These are phyloP conservation scores for Sebastes kiyomatsui DNA, from an alignment of 2,797 vertebrate genomes.

Conservation along the genomic window DNA sequence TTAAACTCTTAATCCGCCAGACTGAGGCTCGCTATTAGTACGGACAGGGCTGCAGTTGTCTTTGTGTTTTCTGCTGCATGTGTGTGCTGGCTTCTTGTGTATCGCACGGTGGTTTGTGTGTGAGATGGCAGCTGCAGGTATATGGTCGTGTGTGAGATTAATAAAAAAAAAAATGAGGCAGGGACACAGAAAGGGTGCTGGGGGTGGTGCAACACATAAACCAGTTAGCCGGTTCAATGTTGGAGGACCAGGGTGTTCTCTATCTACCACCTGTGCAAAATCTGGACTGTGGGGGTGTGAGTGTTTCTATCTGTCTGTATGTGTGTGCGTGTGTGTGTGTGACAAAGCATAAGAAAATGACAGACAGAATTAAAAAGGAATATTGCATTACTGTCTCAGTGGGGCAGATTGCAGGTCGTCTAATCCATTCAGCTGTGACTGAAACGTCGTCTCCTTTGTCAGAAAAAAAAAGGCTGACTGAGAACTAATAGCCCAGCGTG, in stretches of 20 bases:
- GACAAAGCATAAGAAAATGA: constrained; percentile 1
- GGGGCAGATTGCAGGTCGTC: constrained; percentile 11
- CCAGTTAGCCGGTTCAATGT: constrained; percentile 32
- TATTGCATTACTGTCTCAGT: constrained; percentile 32
- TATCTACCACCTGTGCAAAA: constrained; percentile 33
- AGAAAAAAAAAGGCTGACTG: constrained; percentile 3
- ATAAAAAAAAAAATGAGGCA: constrained; percentile 18
- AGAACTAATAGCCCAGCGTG: constrained; percentile 34
- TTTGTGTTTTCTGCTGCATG: constrained; percentile 49
- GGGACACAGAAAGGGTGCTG: neutral
- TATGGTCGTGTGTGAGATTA: constrained; percentile 13
- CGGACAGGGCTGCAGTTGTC: constrained; percentile 46
- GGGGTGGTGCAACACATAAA: constrained; percentile 23
- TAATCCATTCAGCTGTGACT: constrained; percentile 42
- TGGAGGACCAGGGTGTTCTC: neutral
- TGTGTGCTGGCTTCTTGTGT: constrained; percentile 2
- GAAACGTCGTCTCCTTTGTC: neutral
- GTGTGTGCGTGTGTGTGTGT: neutral
- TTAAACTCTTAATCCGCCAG: constrained; percentile 81
- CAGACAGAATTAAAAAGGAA: constrained; percentile 18
- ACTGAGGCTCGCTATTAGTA: constrained; percentile 60
- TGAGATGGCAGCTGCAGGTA: constrained; percentile 32
- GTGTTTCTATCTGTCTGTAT: neutral
- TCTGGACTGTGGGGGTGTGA: neutral
- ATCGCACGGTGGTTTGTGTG: neutral